A percentile compares a stretch with the other conserved stretches of the same genome.
phyloP scores from a whole-genome alignment of 2,797 vertebrate species.

The Tarsius wallacei region DNA sequence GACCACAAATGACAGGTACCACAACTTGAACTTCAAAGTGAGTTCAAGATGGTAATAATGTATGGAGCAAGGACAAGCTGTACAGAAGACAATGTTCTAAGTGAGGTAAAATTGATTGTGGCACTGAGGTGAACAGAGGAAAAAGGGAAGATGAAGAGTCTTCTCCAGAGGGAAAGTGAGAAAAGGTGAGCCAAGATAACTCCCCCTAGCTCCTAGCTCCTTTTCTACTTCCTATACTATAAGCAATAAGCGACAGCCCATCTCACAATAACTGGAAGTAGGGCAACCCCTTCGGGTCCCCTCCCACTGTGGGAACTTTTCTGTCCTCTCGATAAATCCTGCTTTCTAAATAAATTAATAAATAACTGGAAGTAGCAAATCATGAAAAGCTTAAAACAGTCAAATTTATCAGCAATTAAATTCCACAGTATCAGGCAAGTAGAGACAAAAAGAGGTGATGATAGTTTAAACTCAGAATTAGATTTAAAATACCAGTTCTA shows the following conservation, averaged over 20 bases:
- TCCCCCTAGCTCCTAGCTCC: background rate
- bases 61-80: background rate
- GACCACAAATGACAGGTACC: background rate
- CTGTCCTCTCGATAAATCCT: too few species aligned
- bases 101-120: background rate
- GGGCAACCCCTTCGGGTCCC: too few species aligned
- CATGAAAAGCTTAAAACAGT: background rate
- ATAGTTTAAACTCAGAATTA: background rate
- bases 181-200: background rate
- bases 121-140: background rate
- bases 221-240: background rate
- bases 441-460: background rate
- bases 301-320: too few species aligned
- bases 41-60: background rate
- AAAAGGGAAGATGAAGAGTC: background rate
- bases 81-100: background rate
- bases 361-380: background rate
- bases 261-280: background rate
- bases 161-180: background rate
- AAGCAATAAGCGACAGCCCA: background rate
- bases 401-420: background rate
- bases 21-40: background rate
- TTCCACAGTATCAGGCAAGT: background rate
- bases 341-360: too few species aligned
- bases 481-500: background rate